Conservation (phyloP, 2,113 vertebrate species). For the Chitala chitala region DNA sequence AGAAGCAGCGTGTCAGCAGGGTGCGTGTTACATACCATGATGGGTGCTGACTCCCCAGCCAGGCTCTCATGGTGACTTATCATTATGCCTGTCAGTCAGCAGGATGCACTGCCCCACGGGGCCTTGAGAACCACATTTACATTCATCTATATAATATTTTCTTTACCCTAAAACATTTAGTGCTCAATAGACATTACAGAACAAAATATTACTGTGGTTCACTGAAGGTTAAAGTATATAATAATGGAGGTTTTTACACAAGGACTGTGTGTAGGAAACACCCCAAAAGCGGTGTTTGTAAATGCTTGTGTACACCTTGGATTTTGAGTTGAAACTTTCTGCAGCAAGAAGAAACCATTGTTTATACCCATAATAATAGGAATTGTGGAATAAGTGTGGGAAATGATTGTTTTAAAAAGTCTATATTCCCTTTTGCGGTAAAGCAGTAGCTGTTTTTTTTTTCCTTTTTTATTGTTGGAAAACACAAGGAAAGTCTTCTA, state of each 20-base stretch:
- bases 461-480: conserved; percentile 81
- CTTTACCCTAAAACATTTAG: too few relatives aligned
- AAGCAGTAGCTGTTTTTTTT: conserved; percentile 75
- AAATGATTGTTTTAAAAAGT: conserved; percentile 58
- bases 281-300: too few relatives aligned
- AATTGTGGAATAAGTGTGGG: conserved; percentile 50
- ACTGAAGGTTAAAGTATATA: not conserved
- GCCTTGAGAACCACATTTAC: too few relatives aligned
- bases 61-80: conserved; percentile 11
- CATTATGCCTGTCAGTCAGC: not conserved
- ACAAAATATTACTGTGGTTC: conserved; percentile 10
- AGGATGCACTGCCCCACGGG: not conserved
- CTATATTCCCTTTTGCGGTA: conserved; percentile 61
- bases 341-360: conserved; percentile 23
- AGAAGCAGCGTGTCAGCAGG: not conserved
- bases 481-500: conserved; percentile 54
- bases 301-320: conserved; percentile 16
- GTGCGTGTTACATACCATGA: not conserved
- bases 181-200: not conserved
- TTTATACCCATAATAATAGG: conserved; percentile 36
- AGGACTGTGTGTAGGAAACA: conserved; percentile 12
- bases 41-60: not conserved
- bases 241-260: conserved; percentile 9
- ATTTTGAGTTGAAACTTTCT: too few relatives aligned
- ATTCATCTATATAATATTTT: too few relatives aligned